Base-by-base conservation (phyloP, 2,113 vertebrate species). In the Nothobranchius furzeri region DNA sequence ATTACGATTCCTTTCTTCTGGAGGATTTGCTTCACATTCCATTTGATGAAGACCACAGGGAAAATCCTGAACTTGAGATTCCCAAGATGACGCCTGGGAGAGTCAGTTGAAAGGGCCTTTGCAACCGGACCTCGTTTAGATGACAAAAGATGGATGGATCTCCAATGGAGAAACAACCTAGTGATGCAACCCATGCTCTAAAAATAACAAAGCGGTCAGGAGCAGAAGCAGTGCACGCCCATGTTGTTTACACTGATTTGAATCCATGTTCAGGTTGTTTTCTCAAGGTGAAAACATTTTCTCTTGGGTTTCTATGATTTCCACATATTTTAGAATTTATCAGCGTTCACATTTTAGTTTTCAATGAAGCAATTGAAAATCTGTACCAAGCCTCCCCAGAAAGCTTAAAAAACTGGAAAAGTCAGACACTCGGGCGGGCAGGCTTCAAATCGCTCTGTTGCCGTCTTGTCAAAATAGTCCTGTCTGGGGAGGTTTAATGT, bases 401-500 rank as follows among this genome's bases (percentile, higher is more conserved):
- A 17, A 55, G 6, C 47, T 49, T 30, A 40, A 53, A 20, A 52
- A 1, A 6, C 14, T 17, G 20, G 13, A 9, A 76, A 45, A 57
- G 55, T 6, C 35, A 36, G 11, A 6, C 0, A 2, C n/a, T 15
- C 24, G 47, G 20, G 12, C 30, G 62, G 68, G 53, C 36, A 57
- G 60, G 68, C 68, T 52, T 62, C 12, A 48, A 24, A 49, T 30
- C 17, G 40, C 10, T 10, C 10, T 7, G 36, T 9, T 51, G 30
- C 49, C 13, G 63, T 5, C 53, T 25, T 35, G 65, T 68, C 53
- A 66, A 61, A 76, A 80, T 14, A 55, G 53, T 71, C 6, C 50
- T 9, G 56, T 79, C 63, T 60, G 14, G 0, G 68, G 78, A 56
- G 58, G 70, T 69, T 73, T 77, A 82, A 76, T 78, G 60, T 75